Percentiles rank a stretch among this genome's conserved stretches.
These are phyloP conservation scores for Drosophila ustulata DNA, from an alignment of 2,888 invertebrate genomes.

Conservation along the genomic window DNA sequence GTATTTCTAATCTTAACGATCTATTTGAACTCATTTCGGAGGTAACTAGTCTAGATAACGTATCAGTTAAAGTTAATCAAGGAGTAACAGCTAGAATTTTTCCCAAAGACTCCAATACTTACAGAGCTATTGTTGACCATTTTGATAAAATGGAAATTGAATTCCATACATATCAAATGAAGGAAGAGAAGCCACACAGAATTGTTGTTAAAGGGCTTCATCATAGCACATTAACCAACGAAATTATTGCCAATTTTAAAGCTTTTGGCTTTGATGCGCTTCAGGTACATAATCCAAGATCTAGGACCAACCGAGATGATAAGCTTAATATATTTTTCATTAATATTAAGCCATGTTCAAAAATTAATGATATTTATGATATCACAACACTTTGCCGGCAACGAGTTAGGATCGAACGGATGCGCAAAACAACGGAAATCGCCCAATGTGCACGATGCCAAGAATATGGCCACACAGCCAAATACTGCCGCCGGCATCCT, in stretches of 20 bases:
- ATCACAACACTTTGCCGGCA: neutral
- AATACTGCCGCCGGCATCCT: constrained; percentile 4
- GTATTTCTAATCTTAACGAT: constrained; percentile 11
- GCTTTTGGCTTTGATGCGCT: too few species aligned
- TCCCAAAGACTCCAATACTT: too few species aligned
- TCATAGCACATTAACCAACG: too few species aligned
- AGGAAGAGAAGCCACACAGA: too few species aligned
- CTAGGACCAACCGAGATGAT: too few species aligned
- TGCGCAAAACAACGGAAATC: constrained; percentile 9
- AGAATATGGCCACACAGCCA: constrained; percentile 2
- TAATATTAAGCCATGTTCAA: neutral
- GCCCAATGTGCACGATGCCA: constrained; percentile 7
- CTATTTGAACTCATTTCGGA: constrained; percentile 15
- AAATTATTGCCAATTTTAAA: too few species aligned
- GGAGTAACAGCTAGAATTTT: constrained; percentile 5
- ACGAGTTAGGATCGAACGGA: constrained; percentile 2
- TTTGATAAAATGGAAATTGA: too few species aligned
- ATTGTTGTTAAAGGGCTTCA: too few species aligned
- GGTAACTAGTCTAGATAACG: constrained; percentile 4
- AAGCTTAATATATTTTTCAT: constrained; percentile 1
- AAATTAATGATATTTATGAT: neutral
- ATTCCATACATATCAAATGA: too few species aligned
- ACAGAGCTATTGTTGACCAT: too few species aligned
- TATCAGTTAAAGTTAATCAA: constrained; percentile 12
- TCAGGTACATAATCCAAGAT: constrained; percentile 9